These are phyloP conservation scores for Liolophura sinensis DNA, from an alignment of 1,140 invertebrate genomes.

Conservation along the genomic window DNA sequence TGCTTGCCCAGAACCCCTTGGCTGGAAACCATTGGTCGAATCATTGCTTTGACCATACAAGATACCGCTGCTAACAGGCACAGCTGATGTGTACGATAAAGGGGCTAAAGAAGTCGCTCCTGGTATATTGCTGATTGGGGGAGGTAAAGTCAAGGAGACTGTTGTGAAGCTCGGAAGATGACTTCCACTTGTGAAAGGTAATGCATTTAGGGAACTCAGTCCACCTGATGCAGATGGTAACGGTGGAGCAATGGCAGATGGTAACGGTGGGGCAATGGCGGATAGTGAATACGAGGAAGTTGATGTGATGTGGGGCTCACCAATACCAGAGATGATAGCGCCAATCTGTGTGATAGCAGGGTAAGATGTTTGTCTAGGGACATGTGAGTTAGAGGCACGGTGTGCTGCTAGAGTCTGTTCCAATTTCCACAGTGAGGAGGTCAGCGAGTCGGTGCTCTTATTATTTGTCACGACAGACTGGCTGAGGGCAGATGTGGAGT, in stretches of 20 bases:
- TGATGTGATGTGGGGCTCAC: conserved; percentile 8
- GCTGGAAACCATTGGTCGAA: conserved; percentile 9
- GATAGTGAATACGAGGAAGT: conserved; percentile 15
- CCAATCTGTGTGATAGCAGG: conserved; percentile 18
- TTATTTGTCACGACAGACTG: conserved; percentile 4
- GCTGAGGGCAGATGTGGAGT: conserved; percentile 15
- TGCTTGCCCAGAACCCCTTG: background rate
- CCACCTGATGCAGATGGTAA: conserved; percentile 13
- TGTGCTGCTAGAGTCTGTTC: conserved; percentile 8
- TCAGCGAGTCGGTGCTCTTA: conserved; percentile 1
- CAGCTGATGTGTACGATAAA: conserved; percentile 3
- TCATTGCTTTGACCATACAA: too few relatives aligned
- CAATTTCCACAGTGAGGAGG: background rate
- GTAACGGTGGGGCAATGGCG: conserved; percentile 6
- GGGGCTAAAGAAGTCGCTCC: conserved; percentile 1
- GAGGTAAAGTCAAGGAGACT: conserved; percentile 1
- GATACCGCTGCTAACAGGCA: background rate
- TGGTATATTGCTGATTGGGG: background rate
- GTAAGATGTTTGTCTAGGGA: conserved; percentile 9
- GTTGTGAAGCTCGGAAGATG: background rate
- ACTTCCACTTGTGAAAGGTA: background rate
- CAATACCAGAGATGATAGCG: conserved; percentile 17
- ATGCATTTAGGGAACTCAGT: conserved; percentile 5
- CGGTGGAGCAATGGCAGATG: conserved; percentile 5
- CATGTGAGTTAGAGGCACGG: background rate